Evolutionary conservation across 1,140 invertebrate species (phyloP), one percentile per base, ranked within the genome.

Genomic region (Drosophila nigromelanica): DNA sequence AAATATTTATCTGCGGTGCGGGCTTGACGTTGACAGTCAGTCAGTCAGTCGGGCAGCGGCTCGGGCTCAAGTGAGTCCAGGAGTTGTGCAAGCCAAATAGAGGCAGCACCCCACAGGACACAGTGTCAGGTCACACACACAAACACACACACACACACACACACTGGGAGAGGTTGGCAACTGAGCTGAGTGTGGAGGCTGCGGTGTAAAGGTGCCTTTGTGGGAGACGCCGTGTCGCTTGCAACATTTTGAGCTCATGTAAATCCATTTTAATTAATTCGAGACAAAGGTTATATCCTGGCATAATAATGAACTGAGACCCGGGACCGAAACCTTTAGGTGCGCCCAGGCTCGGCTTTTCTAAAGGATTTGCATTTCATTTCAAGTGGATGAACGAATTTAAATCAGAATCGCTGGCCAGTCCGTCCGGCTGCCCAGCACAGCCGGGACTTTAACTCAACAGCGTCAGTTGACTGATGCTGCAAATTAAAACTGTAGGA

Each of bases 231-330:
- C 40, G 24, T 61, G 59, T 27, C 50, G 63, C 51, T 66, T 76
- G 80, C 76, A 79, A 89, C 83, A 89, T 82, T 75, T 87, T 89
- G 83, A 89, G 83, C 80, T 89, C 83, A 89, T 89, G 83, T 89
- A 89, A 89, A 89, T 89, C 83, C 83, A 89, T 89, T 89, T 89
- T 89, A 89, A 89, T 89, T 89, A 89, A 89, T 89, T 89, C 83
- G 76, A 82, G 85, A 89, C 83, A 89, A 89, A 89, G 83, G 83
- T 89, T 89, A 89, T 89, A 80, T 89, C 70, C 73, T 64, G 62
- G 83, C 80, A 89, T 89, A 89, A 72, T 89, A 89, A 89, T 89
- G 79, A 89, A 87, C 70, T 39, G 21, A 50, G 43, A 39, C 11
- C 11, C n/a, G 39, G 21, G 8, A 7, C 43, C 43, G 48, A 40